These are phyloP conservation scores for Monochamus saltuarius DNA, from an alignment of 1,140 invertebrate genomes.

Conservation along the genomic window DNA sequence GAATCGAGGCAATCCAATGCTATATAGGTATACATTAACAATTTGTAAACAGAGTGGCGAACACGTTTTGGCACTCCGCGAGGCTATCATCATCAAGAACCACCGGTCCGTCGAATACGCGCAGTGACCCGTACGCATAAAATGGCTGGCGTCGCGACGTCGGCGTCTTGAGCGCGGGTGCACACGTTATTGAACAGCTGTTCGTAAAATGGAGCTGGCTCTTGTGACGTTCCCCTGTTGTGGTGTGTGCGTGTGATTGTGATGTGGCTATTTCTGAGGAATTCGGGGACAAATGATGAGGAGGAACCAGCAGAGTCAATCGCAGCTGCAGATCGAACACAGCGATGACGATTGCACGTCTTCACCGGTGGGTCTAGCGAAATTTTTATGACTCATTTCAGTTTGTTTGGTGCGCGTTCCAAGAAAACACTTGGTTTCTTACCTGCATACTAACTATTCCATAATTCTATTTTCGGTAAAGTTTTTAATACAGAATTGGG, in stretches of 20 bases:
- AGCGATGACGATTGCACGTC: constrained; percentile 40
- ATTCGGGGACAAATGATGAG: constrained; percentile 29
- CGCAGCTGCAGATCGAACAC: constrained; percentile 38
- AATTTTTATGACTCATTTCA: neutral
- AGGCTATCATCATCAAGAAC: no score
- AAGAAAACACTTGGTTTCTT: no score
- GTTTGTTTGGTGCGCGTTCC: no score
- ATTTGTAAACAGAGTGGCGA: no score
- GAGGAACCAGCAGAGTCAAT: constrained; percentile 34
- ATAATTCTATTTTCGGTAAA: no score
- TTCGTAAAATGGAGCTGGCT: constrained; percentile 26
- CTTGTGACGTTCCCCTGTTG: constrained; percentile 5
- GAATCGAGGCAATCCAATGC: no score
- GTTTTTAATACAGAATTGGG: no score
- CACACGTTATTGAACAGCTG: constrained; percentile 36
- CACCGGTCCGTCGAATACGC: no score
- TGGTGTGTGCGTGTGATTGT: neutral
- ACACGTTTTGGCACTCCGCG: no score
- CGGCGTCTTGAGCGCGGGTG: constrained; percentile 24
- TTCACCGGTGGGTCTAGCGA: constrained; percentile 24
- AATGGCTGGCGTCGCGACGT: constrained; percentile 26
- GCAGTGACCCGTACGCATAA: constrained; percentile 6
- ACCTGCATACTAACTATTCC: no score
- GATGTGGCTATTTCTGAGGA: neutral
- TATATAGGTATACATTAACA: no score